Base-by-base conservation (phyloP, 2,888 invertebrate genomes). In the Caenorhabditis parvicauda region DNA sequence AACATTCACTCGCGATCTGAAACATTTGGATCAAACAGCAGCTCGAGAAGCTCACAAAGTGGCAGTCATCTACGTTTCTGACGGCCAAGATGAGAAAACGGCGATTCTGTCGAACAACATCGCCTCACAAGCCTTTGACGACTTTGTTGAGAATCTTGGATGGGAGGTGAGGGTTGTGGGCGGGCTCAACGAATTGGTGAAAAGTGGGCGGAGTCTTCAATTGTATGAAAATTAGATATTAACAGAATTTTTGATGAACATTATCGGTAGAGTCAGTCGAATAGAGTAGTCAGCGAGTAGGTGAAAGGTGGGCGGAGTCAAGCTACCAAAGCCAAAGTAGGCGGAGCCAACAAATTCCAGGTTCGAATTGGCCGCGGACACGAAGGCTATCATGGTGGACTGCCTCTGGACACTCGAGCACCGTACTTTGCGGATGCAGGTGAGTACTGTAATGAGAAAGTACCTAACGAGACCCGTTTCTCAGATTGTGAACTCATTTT, bases 41-140 rank as follows among this genome's bases (percentile, higher is more conserved):
- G 62, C 91, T 74, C 86, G 93, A 12, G 92, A 93, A 82, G 91
- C 92, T 0, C 93, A 94, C 83, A 94, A 95, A 45, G 89, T 94
- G 75, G 98, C 96, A 19, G 92, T 99, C 45, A 92, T 98, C 77
- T 98, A 94, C 83, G 95, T 98, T 19, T 92, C 89, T 12, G 89
- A 89, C 44, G 95, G 95, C 0, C 98, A 98, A 82, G 95, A 78
- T 63, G 92, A 93, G 74, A 92, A 96, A 77, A 89, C 89, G 81
- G 91, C 93, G 39, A 95, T 98, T 76, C 84, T 90, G 17, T 89
- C 89, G 9, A 99, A 98, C 82, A 87, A 89, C 35, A 89, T 89
- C 65, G 95, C 93, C 28, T 95, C 94, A 82, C 89, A 89, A 62
- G 90, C 89, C 32, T 99, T 93, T 82, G 95, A 98, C 83, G 89